These are phyloP conservation scores for Mustelus asterias DNA, from an alignment of 2,113 vertebrate species.

Conservation along the genomic window DNA sequence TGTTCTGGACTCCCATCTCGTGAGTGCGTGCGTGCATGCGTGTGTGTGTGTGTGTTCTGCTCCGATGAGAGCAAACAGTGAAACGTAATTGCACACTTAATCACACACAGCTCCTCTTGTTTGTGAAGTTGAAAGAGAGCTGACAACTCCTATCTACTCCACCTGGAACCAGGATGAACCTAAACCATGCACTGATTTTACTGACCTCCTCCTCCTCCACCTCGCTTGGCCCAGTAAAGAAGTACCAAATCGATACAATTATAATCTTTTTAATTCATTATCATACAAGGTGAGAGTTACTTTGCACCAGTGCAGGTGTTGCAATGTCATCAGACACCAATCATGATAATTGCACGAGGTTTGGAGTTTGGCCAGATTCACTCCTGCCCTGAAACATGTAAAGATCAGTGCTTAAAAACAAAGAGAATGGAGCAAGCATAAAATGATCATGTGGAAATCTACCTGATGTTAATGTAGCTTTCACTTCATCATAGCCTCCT, in stretches of 20 bases:
- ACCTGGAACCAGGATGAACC: not conserved
- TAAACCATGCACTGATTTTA: not conserved
- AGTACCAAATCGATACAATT: not conserved
- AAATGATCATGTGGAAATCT: not conserved
- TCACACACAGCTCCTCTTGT: not conserved
- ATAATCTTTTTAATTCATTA: not conserved
- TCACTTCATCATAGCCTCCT: not conserved
- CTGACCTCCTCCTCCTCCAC: too few relatives aligned
- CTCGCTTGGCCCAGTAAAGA: not conserved
- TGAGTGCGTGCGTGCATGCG: not conserved
- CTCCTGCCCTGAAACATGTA: not conserved
- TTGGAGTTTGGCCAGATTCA: not conserved
- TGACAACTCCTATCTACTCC: not conserved
- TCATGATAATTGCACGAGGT: not conserved
- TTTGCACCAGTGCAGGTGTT: not conserved
- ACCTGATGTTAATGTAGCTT: not conserved
- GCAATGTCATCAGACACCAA: not conserved
- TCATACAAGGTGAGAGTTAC: not conserved
- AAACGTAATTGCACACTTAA: not conserved
- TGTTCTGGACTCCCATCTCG: not conserved
- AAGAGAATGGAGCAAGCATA: too few relatives aligned
- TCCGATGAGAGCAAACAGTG: not conserved
- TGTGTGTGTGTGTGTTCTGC: not conserved
- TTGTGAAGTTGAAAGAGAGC: not conserved
- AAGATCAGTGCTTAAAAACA: not conserved